A percentile compares a stretch with the other conserved stretches of the same genome.
These are phyloP conservation scores for Reinhardtius hippoglossoides DNA, from an alignment of 2,113 vertebrate genomes.

Conservation along the genomic window DNA sequence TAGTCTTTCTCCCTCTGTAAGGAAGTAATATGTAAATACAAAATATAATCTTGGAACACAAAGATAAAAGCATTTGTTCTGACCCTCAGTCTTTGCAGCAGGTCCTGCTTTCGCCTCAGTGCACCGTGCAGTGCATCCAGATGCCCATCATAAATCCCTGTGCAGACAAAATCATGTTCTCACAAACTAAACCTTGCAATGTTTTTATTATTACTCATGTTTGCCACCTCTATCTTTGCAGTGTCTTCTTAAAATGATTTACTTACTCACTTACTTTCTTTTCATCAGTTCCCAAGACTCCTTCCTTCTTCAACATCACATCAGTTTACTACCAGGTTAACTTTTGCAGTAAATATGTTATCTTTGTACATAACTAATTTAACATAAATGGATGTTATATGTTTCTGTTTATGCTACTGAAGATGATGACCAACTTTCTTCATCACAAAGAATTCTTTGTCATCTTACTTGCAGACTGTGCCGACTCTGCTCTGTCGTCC, in stretches of 20 bases:
- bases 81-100: conserved; percentile 85
- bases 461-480: conserved; percentile 76
- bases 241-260: no score
- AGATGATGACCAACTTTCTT: neutral
- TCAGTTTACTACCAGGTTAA: no score
- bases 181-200: no score
- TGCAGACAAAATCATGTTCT: conserved; percentile 11
- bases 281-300: no score
- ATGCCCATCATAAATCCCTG: conserved; percentile 76
- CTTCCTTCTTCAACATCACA: no score
- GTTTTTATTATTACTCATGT: no score
- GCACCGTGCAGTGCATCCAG: conserved; percentile 79
- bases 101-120: conserved; percentile 81
- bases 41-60: neutral
- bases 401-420: neutral
- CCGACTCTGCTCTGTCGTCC: conserved; percentile 68
- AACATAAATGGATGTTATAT: no score
- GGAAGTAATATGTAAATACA: neutral
- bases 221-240: no score
- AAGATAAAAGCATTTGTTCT: neutral
- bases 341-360: no score
- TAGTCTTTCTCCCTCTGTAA: neutral
- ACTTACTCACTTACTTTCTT: no score
- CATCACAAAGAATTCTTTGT: neutral
- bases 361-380: no score